A percentile compares a stretch with the other conserved stretches of the same genome.
phyloP scores from a whole-genome alignment of 2,113 vertebrate species.

The Eublepharis macularius region DNA sequence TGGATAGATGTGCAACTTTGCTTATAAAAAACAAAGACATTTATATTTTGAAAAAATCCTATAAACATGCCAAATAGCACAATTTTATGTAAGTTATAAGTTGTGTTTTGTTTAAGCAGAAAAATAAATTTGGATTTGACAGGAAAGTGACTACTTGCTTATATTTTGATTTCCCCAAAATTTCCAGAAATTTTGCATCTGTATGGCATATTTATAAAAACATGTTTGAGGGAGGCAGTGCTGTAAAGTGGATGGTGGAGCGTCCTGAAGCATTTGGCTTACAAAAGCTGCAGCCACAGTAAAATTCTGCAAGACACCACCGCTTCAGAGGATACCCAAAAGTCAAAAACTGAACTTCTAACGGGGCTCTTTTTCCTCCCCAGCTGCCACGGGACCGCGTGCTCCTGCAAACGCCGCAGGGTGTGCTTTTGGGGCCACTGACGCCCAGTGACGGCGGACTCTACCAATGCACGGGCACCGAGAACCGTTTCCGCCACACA shows the following conservation, averaged over 20 bases:
- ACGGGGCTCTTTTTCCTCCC: neutral
- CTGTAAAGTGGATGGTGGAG: neutral
- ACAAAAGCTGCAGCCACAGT: neutral
- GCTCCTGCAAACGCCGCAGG: constrained; percentile 78
- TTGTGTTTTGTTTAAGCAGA: too few relatives aligned
- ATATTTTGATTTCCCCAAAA: too few relatives aligned
- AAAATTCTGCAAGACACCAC: neutral
- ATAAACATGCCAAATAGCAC: too few relatives aligned
- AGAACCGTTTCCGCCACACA: constrained; percentile 85
- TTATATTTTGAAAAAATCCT: too few relatives aligned
- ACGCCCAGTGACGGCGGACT: constrained; percentile 76
- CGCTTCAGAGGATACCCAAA: neutral
- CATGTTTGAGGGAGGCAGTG: too few relatives aligned
- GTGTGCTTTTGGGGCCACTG: constrained; percentile 81
- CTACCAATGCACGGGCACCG: constrained; percentile 84
- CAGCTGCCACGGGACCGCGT: constrained; percentile 46
- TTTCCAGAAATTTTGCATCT: too few relatives aligned
- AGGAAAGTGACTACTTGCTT: too few relatives aligned
- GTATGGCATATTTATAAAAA: too few relatives aligned
- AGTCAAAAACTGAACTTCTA: neutral
- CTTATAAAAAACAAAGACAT: too few relatives aligned
- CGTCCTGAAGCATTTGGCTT: neutral
- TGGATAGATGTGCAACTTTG: too few relatives aligned
- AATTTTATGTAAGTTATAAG: too few relatives aligned
- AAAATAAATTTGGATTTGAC: too few relatives aligned